Evolutionary conservation across 2,113 vertebrate species (phyloP).

Genomic region (Clarias magur): DNA sequence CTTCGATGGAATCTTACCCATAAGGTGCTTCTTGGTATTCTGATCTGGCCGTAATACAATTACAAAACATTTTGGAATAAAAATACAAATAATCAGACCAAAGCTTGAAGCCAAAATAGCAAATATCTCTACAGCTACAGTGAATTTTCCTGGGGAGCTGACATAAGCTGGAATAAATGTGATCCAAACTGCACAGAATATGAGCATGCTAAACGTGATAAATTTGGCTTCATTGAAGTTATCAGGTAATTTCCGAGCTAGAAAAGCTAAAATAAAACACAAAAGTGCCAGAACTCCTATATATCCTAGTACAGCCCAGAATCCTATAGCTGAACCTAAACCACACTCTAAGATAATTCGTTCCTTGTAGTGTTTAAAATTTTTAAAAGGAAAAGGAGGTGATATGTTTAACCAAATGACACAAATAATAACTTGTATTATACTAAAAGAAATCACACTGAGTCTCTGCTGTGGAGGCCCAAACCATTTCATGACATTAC

Average conservation of each 20-base stretch:
- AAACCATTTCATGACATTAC: conserved; percentile 69
- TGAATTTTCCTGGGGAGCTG: conserved; percentile 76
- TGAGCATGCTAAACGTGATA: conserved; percentile 77
- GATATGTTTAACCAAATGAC: conserved; percentile 61
- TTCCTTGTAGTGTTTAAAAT: conserved; percentile 55
- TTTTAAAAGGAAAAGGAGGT: conserved; percentile 61
- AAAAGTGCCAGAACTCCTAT: conserved; percentile 64
- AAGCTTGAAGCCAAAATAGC: conserved; percentile 73
- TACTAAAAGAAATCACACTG: conserved; percentile 60
- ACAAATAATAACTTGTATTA: conserved; percentile 67
- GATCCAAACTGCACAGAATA: conserved; percentile 75
- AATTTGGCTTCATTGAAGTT: conserved; percentile 78
- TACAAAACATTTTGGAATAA: conserved; percentile 72
- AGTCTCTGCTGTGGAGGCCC: conserved; percentile 67
- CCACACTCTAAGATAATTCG: conserved; percentile 67
- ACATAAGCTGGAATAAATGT: conserved; percentile 75
- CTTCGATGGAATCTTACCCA: conserved; percentile 59
- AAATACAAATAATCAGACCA: conserved; percentile 69
- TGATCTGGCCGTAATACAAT: conserved; percentile 70
- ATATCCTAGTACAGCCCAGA: conserved; percentile 69
- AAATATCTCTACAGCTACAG: conserved; percentile 77
- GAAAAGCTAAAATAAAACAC: conserved; percentile 66
- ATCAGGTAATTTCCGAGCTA: conserved; percentile 70
- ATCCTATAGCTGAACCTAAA: conserved; percentile 63
- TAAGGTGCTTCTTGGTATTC: conserved; percentile 69